Evolutionary conservation across 2,113 vertebrate genomes (phyloP).

Genomic region (Ictalurus furcatus): DNA sequence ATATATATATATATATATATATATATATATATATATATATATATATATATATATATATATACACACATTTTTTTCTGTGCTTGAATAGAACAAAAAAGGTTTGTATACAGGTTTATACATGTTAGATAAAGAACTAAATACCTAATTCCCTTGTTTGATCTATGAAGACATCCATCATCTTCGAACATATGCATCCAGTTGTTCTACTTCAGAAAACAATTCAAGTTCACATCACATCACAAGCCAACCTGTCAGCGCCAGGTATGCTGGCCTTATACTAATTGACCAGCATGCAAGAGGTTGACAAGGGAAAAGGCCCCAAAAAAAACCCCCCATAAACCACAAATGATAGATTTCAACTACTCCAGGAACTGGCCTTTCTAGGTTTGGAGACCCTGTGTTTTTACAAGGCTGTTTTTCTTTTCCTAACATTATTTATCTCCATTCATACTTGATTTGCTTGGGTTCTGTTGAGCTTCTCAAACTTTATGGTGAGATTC

Average conservation of each 20-base stretch:
- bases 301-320: constrained; percentile 36
- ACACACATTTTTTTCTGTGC: background rate
- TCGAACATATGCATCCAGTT: constrained; percentile 1
- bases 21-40: background rate
- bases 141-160: background rate
- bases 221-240: constrained; percentile 38
- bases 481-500: constrained; percentile 41
- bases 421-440: constrained; percentile 41
- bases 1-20: no score
- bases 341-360: constrained; percentile 29
- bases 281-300: constrained; percentile 60
- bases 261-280: constrained; percentile 66
- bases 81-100: background rate
- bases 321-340: constrained; percentile 3
- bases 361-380: constrained; percentile 8
- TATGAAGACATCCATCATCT: background rate
- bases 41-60: background rate
- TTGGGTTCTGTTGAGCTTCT: constrained; percentile 43
- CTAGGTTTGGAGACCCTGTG: background rate
- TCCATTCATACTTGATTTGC: constrained; percentile 47
- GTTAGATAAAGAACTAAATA: background rate
- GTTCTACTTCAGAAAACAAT: constrained; percentile 57
- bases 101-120: background rate
- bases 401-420: constrained; percentile 45
- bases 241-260: constrained; percentile 64